Conservation (phyloP, 2,888 invertebrate genomes). For the Eucera pruinosa region DNA sequence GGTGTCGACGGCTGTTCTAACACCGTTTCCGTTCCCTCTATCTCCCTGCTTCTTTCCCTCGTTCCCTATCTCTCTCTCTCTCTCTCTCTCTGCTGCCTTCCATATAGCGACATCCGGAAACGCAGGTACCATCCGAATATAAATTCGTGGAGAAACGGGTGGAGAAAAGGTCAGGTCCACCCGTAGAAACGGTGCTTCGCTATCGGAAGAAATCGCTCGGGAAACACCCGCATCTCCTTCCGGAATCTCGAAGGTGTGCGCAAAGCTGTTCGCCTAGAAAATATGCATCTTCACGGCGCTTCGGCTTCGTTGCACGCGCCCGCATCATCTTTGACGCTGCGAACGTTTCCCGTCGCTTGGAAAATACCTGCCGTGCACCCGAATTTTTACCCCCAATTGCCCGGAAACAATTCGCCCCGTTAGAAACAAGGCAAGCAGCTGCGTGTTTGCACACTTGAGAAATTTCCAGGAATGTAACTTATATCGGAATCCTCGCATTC, state of each 20-base stretch:
- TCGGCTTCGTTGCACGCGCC: conserved; percentile 59
- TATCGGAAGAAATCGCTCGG: conserved; percentile 62
- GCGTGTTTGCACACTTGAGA: background rate
- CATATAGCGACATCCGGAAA: conserved; percentile 29
- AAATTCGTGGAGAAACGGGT: conserved; percentile 47
- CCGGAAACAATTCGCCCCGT: conserved; percentile 40
- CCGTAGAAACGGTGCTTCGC: conserved; percentile 51
- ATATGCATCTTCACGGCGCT: conserved; percentile 70
- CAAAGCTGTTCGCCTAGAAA: conserved; percentile 73
- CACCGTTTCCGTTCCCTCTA: conserved; percentile 30
- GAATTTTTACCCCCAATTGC: conserved; percentile 47
- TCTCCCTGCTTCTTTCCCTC: background rate
- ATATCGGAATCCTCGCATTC: background rate
- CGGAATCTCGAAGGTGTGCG: conserved; percentile 43
- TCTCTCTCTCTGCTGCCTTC: too few relatives aligned
- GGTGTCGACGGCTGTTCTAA: conserved; percentile 51
- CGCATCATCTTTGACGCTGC: conserved; percentile 67
- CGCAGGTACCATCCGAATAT: conserved; percentile 62
- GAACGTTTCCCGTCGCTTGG: conserved; percentile 28
- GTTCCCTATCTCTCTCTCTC: background rate
- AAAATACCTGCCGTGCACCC: conserved; percentile 40
- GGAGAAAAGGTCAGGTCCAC: conserved; percentile 19
- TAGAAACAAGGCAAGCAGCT: background rate
- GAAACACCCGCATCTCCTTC: conserved; percentile 66
- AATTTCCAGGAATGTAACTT: background rate